Conservation (phyloP, 2,113 vertebrate species). For the Cebidichthys violaceus region DNA sequence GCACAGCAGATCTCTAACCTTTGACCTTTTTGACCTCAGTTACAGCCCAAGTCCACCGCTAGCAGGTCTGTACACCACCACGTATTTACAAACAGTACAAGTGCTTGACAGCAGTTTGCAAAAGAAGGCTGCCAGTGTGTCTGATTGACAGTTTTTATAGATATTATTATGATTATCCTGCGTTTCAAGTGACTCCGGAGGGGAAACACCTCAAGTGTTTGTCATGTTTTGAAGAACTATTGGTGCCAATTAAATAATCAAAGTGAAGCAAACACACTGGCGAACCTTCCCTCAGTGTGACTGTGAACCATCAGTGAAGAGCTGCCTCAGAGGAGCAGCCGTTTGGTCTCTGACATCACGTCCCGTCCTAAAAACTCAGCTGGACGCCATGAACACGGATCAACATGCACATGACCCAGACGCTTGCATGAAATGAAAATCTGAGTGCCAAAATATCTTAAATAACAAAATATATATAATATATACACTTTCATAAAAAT, state of each 20-base stretch:
- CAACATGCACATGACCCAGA: conserved; percentile 46
- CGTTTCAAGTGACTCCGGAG: neutral
- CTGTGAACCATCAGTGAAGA: conserved; percentile 6
- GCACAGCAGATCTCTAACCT: conserved; percentile 67
- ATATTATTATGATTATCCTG: neutral
- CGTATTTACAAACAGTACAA: conserved; percentile 63
- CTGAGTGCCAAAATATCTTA: conserved; percentile 73
- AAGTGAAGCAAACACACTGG: conserved; percentile 28
- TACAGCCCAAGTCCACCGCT: conserved; percentile 36
- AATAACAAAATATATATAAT: conserved; percentile 82
- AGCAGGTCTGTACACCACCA: conserved; percentile 58
- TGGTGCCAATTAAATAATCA: neutral
- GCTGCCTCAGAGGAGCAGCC: conserved; percentile 1
- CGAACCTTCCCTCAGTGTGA: conserved; percentile 15
- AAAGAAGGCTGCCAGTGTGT: conserved; percentile 44
- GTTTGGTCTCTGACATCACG: conserved; percentile 41
- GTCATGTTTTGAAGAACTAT: neutral
- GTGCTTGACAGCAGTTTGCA: conserved; percentile 67
- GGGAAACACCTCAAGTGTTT: neutral
- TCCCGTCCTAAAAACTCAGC: conserved; percentile 25
- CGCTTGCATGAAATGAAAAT: conserved; percentile 39
- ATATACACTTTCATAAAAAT: conserved; percentile 70
- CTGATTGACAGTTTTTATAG: accelerated
- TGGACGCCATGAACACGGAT: conserved; percentile 43
- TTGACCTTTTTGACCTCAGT: conserved; percentile 50